A percentile compares a stretch with the other conserved stretches of the same genome.
phyloP scores from a whole-genome alignment of 1,140 invertebrate species.

The Drosophila pruinosa region DNA sequence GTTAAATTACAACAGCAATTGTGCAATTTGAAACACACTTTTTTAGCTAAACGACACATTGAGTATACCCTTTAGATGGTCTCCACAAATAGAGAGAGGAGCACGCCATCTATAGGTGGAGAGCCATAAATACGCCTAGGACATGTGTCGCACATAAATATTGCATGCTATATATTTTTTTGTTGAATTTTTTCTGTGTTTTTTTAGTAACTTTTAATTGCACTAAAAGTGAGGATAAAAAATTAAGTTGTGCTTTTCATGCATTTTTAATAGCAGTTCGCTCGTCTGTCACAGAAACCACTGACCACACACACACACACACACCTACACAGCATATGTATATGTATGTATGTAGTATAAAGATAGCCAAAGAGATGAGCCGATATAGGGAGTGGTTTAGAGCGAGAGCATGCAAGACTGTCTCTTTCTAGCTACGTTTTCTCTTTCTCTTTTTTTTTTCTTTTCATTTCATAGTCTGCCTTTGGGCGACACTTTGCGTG shows the following conservation, averaged over 20 bases:
- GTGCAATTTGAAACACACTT: no score
- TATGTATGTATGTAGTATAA: no score
- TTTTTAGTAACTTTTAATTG: constrained; percentile 63
- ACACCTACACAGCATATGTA: constrained; percentile 2
- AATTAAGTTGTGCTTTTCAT: constrained; percentile 72
- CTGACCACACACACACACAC: constrained; percentile 44
- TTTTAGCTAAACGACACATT: no score
- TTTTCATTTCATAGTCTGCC: constrained; percentile 6
- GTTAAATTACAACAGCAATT: no score
- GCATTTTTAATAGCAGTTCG: constrained; percentile 69
- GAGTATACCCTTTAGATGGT: no score
- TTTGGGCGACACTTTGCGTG: constrained; percentile 38
- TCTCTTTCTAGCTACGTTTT: not conserved
- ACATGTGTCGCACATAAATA: constrained; percentile 71
- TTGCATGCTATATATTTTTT: constrained; percentile 63
- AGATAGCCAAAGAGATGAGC: not conserved
- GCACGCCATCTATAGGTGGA: constrained; percentile 42
- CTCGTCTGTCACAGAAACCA: constrained; percentile 48
- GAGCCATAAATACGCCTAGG: constrained; percentile 51
- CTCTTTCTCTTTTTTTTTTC: not conserved
- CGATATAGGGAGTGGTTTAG: not conserved
- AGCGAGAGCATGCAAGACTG: not conserved
- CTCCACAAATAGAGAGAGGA: not conserved
- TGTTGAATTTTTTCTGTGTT: constrained; percentile 27
- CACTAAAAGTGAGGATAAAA: constrained; percentile 70